Evolutionary conservation across 2,797 vertebrate genomes (phyloP), one percentile per base, ranked within the genome.

Genomic region (Platalea minor): DNA sequence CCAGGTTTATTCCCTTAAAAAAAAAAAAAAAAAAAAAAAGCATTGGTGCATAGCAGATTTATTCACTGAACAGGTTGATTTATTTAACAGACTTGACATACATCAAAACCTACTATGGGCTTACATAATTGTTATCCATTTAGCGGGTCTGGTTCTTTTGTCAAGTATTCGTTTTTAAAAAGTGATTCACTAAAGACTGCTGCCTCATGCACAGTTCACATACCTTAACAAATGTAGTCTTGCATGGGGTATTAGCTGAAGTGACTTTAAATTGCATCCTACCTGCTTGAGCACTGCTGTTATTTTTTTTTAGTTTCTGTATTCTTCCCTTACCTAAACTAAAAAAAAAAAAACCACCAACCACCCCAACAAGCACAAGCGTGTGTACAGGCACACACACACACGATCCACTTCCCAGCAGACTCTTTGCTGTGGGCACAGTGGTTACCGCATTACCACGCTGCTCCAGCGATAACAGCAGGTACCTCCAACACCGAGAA

Each of bases 51-150:
- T 96, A 51, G 92, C 97, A 97, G 96, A 98, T 97, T 97, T 97
- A 97, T 97, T 97, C 97, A 97, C 87, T 96, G 95, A 97, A 94
- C 96, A 97, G 97, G 96, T 91, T 97, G 97, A 97, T 97, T 97
- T 97, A 98, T 96, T 98, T 97, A 97, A 95, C 88, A 96, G 96
- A 96, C 94, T 96, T 95, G 97, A 97, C 92, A 94, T 91, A 90
- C 95, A 96, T 97, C 97, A 98, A 94, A 97, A 97, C 97, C 97
- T 95, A 97, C 95, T 95, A 96, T 70, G 92, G 92, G 95, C 96
- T 98, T 98, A 97, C 94, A 95, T 98, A 98, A 98, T 96, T 97
- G 97, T 95, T 96, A 97, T 50, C 88, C 91, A 75, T 96, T 97
- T 97, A 97, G 96, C 96, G 91, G 95, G 94, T 95, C 96, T 97